Base-by-base conservation (phyloP, 1,140 invertebrate species). In the Heliothis subflexa region DNA sequence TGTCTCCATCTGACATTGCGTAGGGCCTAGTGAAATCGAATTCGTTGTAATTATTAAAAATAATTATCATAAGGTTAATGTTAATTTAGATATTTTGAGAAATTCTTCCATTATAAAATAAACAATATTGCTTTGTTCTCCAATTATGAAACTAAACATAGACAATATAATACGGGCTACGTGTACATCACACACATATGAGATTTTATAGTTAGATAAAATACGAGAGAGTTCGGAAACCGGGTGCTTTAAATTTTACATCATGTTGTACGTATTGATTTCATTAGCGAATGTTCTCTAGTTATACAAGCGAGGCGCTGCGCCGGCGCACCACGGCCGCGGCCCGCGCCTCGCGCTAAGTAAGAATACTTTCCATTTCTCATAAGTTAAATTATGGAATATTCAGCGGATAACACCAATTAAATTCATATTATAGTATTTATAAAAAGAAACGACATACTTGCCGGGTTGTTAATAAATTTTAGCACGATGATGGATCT, bases 221-320 rank as follows among this genome's bases (percentile, higher is more conserved):
- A 89, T 87, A 91, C 86, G 91, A 93, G 91, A 93, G 91, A 94
- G 89, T 93, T 91, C 86, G 91, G 88, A 91, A 94, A 93, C 93
- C 91, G 89, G 93, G 93, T 94, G 93, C 93, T 94, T 93, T 93
- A 94, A 92, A 94, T 87, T 92, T 93, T 93, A 94, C 91, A 94
- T 92, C 91, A 91, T 92, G 88, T 94, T 93, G 85, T 92, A 92
- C 86, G 86, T 88, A 91, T 89, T 91, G 83, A 89, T 93, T 93
- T 91, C 87, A 87, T 93, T 93, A 92, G 91, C 89, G 79, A 86
- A 79, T 88, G 85, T 88, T 91, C 86, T 88, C 83, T 92, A 90
- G 89, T 89, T 90, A 88, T 88, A 89, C 81, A 88, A 75, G 70
- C 75, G 52, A 64, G 70, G 70, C 72, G 49, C 33, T 64, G 66